Evolutionary conservation across 2,888 invertebrate species (phyloP).

Genomic region (Panopea generosa): DNA sequence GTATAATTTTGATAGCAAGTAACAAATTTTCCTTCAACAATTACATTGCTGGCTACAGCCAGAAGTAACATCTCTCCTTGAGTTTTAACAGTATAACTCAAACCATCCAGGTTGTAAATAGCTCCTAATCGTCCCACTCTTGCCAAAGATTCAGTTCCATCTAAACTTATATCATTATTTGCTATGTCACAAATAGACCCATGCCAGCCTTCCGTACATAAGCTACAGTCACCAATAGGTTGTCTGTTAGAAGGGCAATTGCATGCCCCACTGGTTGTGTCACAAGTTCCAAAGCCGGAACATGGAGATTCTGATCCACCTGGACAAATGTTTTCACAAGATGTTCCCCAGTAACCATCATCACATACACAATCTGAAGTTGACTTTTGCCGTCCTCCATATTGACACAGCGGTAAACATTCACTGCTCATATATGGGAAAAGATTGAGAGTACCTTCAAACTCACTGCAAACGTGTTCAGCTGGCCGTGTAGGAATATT

Average conservation of each 20-base stretch:
- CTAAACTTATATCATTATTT: constrained; percentile 30
- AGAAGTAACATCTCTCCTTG: constrained; percentile 67
- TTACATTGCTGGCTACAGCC: constrained; percentile 56
- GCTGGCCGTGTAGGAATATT: constrained; percentile 62
- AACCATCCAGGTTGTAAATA: constrained; percentile 66
- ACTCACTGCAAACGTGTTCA: constrained; percentile 60
- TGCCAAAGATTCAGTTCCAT: constrained; percentile 25
- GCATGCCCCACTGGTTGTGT: constrained; percentile 64
- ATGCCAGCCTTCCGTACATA: constrained; percentile 69
- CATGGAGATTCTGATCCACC: constrained; percentile 70
- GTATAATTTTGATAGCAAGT: constrained; percentile 71
- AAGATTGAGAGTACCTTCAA: constrained; percentile 47
- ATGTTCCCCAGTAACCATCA: constrained; percentile 65
- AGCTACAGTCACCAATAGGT: constrained; percentile 63
- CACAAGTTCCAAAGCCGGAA: constrained; percentile 72
- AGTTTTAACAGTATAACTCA: constrained; percentile 55
- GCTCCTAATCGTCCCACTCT: constrained; percentile 62
- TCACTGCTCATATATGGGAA: constrained; percentile 47
- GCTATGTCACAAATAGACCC: constrained; percentile 68
- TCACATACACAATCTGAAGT: constrained; percentile 59
- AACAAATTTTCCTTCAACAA: constrained; percentile 71
- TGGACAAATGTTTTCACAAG: constrained; percentile 70
- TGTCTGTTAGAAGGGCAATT: constrained; percentile 68
- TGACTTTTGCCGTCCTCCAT: constrained; percentile 48
- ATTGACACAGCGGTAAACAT: constrained; percentile 58